Evolutionary conservation across 37 sponge, comb jelly and placozoan genomes (phyloP), one percentile per base, ranked within the genome.

Genomic region (Halichondria panicea): DNA sequence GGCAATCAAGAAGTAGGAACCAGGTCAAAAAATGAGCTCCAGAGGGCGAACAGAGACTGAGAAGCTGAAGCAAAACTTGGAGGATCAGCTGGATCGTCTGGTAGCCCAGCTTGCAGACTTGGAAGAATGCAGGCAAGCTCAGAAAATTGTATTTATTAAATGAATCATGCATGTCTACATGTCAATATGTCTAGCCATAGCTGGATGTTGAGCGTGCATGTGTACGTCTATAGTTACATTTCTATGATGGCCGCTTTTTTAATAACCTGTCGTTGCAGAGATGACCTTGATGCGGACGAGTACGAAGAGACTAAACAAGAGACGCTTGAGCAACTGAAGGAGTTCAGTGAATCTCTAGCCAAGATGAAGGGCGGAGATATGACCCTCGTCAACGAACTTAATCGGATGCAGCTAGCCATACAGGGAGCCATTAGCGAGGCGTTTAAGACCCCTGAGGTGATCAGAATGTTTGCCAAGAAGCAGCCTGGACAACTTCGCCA

Each of bases 391-490:
- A 87, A 95, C 71, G 91, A 94, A 35, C 66, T 97, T 27, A 84
- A 80, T 52, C 30, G 88, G n/a, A 87, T 87, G 92, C 92, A 93
- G 56, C 84, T 97, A 86, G 99, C 99, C 27, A 98, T 86, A 30
- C 95, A 88, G 65, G 96, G 94, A n/a, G 99, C 99, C 53, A 92
- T 98, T 52, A 98, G 99, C 65, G 91, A 93, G 42, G 99, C 99
- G 8, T 98, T 98, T 82, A 88, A 93, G 69, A 98, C 99, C 43
- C 99, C 99, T 1, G 99, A 98, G 70, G 96, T 98, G 28, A 95
- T 98, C 28, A 73, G 99, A 42, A 69, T 98, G 61, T 98, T 98
- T 84, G 93, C 99, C 24, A 95, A 95, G 86, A 84, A 90, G 55
- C 96, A 98, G 50, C 99, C 99, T 18, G 96, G 91, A 18, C 99